Evolutionary conservation across 2,113 vertebrate genomes (phyloP).

Genomic region (Meriones unguiculatus): DNA sequence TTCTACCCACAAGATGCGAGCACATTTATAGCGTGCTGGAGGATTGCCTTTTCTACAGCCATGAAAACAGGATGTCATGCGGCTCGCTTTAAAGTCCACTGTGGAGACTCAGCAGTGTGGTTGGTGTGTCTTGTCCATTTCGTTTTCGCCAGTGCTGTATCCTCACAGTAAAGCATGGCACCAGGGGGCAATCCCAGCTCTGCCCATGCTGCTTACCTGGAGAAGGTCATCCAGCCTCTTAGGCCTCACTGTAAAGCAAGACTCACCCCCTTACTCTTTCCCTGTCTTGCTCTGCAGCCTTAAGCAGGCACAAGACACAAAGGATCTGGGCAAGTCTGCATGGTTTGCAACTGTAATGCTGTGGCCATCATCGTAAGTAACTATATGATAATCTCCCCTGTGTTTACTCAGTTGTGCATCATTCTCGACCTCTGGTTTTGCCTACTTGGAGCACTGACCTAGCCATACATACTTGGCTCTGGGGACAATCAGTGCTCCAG

Average conservation of each 20-base stretch:
- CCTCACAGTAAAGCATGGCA: fast-evolving
- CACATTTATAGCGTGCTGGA: fast-evolving
- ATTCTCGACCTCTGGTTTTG: not conserved
- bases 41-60: not conserved
- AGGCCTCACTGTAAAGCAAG: too few species aligned
- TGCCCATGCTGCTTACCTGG: fast-evolving
- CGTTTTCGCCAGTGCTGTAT: not conserved
- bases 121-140: not conserved
- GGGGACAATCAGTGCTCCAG: not conserved
- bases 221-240: not conserved
- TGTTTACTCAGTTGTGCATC: not conserved
- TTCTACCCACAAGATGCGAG: not conserved
- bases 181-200: fast-evolving
- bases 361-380: not conserved
- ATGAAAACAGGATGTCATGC: not conserved
- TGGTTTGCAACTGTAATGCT: not conserved
- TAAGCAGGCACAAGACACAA: fast-evolving
- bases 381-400: not conserved
- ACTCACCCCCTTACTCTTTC: not conserved
- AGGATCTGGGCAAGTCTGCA: too few species aligned
- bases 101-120: not conserved
- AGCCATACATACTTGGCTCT: too few species aligned
- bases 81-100: not conserved
- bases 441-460: not conserved
- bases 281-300: not conserved